Conservation (phyloP, 2,888 invertebrate species). For the Zootermopsis nevadensis region DNA sequence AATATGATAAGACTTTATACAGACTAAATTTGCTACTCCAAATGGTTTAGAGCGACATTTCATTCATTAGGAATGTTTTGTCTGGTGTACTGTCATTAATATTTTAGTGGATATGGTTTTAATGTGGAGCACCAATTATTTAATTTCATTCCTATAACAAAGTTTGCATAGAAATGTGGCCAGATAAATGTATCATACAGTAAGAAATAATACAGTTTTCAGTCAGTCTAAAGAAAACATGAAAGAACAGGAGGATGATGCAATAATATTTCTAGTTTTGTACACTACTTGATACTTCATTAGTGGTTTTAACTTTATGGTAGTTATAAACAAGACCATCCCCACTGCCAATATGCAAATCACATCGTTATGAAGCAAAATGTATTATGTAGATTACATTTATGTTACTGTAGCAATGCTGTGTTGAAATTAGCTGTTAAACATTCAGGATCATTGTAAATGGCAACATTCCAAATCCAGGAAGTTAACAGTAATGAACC, state of each 20-base stretch:
- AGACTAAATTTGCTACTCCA: neutral
- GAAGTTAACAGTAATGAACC: too few species aligned
- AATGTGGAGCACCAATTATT: neutral
- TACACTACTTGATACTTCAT: slow-evolving; percentile 1
- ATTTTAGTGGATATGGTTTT: neutral
- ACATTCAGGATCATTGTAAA: slow-evolving; percentile 26
- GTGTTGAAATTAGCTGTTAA: neutral
- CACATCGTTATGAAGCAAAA: neutral
- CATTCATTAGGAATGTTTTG: neutral
- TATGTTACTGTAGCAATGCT: neutral
- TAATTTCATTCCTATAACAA: neutral
- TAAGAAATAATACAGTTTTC: neutral
- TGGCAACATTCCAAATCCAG: too few species aligned
- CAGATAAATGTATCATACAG: neutral
- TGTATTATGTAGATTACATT: slow-evolving; percentile 4
- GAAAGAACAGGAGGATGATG: neutral
- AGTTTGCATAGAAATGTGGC: neutral
- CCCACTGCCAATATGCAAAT: neutral
- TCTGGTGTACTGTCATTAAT: neutral
- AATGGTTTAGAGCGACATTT: neutral
- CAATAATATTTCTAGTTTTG: slow-evolving; percentile 17
- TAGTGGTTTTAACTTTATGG: neutral
- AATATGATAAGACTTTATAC: neutral
- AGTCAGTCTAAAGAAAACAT: neutral
- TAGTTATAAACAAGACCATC: slow-evolving; percentile 13